Conservation (phyloP, 2,888 invertebrate genomes). For the Congeria kusceri region DNA sequence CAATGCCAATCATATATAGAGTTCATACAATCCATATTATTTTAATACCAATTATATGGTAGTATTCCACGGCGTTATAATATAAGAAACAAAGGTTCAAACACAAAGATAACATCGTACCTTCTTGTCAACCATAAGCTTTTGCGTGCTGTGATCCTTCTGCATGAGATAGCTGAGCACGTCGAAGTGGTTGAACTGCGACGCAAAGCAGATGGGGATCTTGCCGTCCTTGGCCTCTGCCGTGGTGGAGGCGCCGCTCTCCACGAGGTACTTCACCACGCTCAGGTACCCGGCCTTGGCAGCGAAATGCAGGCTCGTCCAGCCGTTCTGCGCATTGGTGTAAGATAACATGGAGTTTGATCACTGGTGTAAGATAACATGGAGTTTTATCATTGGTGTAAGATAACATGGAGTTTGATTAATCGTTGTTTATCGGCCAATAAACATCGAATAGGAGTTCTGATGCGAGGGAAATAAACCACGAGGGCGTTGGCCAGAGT, state of each 20-base stretch:
- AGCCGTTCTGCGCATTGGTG: conserved; percentile 81
- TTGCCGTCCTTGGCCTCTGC: conserved; percentile 94
- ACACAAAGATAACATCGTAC: no score
- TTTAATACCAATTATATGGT: no score
- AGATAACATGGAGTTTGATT: no score
- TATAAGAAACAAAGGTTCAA: no score
- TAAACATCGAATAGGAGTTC: no score
- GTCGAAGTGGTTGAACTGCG: conserved; percentile 98
- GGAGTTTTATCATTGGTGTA: not conserved
- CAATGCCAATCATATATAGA: no score
- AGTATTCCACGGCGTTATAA: no score
- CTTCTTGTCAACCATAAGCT: conserved; percentile 98
- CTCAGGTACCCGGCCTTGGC: conserved; percentile 92
- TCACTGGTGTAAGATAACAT: no score
- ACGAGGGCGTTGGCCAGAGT: no score
- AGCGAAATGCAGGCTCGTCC: conserved; percentile 84
- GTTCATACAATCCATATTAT: no score
- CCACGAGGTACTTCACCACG: conserved; percentile 96
- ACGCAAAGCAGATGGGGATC: conserved; percentile 99
- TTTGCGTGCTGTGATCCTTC: conserved; percentile 98
- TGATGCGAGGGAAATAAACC: no score
- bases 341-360: not conserved
- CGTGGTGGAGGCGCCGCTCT: conserved; percentile 98
- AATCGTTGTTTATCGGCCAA: no score
- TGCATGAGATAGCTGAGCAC: conserved; percentile 98